Conservation (phyloP, 2,113 vertebrate genomes). For the Mus spicilegus region DNA sequence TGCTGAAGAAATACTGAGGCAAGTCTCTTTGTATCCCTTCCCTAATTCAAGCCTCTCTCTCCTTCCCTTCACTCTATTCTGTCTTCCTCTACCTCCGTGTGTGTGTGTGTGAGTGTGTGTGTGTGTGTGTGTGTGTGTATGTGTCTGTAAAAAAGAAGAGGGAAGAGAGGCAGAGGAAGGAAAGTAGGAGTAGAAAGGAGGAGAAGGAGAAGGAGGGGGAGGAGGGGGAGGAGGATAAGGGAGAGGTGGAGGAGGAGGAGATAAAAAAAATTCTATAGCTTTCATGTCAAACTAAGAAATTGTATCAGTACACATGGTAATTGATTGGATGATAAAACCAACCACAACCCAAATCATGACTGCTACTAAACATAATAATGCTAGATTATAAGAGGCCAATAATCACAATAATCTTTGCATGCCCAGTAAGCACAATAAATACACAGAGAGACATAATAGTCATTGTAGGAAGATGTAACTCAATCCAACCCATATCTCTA, state of each 20-base stretch:
- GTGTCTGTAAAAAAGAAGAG: neutral
- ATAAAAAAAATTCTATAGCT: neutral
- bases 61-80: neutral
- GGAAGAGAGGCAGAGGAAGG: too few species aligned
- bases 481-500: neutral
- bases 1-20: neutral
- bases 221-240: neutral
- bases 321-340: neutral
- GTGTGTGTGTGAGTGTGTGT: neutral
- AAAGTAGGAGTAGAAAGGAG: too few species aligned
- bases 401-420: neutral
- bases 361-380: neutral
- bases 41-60: neutral
- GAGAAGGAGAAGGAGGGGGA: too few species aligned
- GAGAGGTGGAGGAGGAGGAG: neutral
- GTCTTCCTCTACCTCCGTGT: neutral
- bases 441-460: fast-evolving
- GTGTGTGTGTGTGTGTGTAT: too few species aligned
- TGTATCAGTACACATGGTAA: neutral
- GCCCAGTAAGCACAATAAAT: neutral
- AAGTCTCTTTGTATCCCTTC: neutral
- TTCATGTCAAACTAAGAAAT: neutral
- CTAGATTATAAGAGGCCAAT: neutral
- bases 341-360: neutral
- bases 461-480: neutral